Evolutionary conservation across 2,797 vertebrate species (phyloP), one percentile per base, ranked within the genome.

Genomic region (Enteromius radiatus): DNA sequence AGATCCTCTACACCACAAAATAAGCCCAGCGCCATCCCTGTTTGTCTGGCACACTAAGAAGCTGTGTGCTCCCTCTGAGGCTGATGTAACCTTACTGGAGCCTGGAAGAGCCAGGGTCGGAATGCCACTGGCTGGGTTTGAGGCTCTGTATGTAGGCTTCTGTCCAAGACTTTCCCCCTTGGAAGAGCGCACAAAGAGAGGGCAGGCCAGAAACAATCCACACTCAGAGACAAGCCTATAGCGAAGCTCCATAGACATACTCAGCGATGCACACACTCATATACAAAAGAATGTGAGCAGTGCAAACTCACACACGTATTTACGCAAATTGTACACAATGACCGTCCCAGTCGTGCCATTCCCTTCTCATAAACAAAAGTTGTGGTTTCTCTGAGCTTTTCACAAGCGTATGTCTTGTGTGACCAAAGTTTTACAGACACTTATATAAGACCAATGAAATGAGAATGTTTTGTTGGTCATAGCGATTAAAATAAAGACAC

Each of bases 1-100:
- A 98, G 87, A 85, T 98, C 97, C 84, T 97, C 97, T 88, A 97
- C 92, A 4, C 97, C 97, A 23, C 95, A 97, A 88, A 95, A 94
- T 81, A 97, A 93, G 84, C 93, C 94, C 52, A 96, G 94, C 68
- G 96, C 96, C 97, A 98, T 98, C 83, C 78, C 89, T 45, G 65
- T 79, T 52, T 80, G 64, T 28, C 45, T 21, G 33, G n/a, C 38
- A 67, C 75, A 65, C 65, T 47, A 54, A 26, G 56, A 28, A 76
- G 17, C 41, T 88, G 88, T 88, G 88, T 92, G 82, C 89, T 90
- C 85, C 88, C 52, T 78, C 69, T 78, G 41, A 75, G 41, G 89
- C 91, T 94, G 92, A 93, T 90, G 92, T 91, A 87, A 95, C 91
- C 89, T 91, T 87, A 87, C 87, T 89, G 92, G 90, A 92, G 91